A percentile compares a stretch with the other conserved stretches of the same genome.
phyloP scores from a whole-genome alignment of 2,888 invertebrate genomes.

The Machimus atricapillus region DNA sequence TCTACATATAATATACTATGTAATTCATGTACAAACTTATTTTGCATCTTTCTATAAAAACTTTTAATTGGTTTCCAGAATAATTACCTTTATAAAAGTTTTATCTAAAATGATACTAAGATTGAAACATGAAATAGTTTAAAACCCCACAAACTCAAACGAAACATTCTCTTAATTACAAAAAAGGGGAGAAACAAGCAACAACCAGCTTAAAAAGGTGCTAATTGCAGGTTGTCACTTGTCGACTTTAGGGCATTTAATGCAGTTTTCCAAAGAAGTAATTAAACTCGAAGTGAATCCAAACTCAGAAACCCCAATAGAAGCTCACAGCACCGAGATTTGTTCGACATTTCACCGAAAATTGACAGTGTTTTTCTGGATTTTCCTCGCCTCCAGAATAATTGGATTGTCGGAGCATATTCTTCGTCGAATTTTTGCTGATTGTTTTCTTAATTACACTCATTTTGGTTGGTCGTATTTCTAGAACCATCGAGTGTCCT shows the following conservation, averaged over 20 bases:
- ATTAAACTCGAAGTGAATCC: neutral
- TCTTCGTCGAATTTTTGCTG: neutral
- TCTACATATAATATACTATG: too few relatives aligned
- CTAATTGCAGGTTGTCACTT: neutral
- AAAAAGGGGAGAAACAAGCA: neutral
- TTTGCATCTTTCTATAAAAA: too few relatives aligned
- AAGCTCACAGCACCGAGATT: neutral
- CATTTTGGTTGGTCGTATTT: neutral
- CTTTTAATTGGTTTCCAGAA: too few relatives aligned
- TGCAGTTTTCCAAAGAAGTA: neutral
- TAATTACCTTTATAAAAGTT: too few relatives aligned
- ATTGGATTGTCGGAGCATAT: neutral
- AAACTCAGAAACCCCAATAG: neutral
- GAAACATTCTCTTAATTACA: neutral
- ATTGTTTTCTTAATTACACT: neutral
- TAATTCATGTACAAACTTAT: too few relatives aligned
- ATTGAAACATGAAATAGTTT: too few relatives aligned
- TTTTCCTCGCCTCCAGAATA: neutral
- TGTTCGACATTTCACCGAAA: neutral
- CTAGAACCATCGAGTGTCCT: neutral
- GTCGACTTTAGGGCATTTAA: neutral
- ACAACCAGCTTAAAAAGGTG: neutral
- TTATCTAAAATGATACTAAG: too few relatives aligned
- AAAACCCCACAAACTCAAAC: too few relatives aligned
- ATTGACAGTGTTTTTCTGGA: neutral